A percentile compares a stretch with the other conserved stretches of the same genome.
Conservation (phyloP, 2,797 vertebrate genomes). For the Tragelaphus oryx region DNA sequence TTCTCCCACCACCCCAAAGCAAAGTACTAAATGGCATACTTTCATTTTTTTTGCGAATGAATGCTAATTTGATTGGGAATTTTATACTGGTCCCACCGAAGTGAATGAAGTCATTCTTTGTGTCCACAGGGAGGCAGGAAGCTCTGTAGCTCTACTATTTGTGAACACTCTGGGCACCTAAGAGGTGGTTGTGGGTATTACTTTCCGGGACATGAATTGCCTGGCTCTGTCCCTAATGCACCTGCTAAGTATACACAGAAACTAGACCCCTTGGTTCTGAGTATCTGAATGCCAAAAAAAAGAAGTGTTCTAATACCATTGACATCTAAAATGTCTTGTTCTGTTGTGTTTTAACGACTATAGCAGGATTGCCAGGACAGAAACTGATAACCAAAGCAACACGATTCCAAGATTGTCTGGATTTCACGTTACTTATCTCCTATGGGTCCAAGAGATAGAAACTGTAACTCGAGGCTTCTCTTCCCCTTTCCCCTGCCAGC, state of each 20-base stretch:
- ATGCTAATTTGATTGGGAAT: conserved; percentile 49
- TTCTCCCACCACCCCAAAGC: not conserved
- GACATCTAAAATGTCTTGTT: not conserved
- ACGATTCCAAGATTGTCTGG: not conserved
- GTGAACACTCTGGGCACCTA: not conserved
- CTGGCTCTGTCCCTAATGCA: not conserved
- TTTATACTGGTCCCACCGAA: conserved; percentile 30
- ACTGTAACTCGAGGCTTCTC: not conserved
- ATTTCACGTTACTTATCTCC: not conserved
- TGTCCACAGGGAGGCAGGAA: not conserved
- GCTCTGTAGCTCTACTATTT: not conserved
- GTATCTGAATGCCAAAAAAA: not conserved
- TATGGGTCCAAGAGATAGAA: not conserved
- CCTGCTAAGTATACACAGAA: not conserved
- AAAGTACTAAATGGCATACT: conserved; percentile 26
- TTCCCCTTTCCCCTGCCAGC: not conserved
- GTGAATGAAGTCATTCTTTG: conserved; percentile 44
- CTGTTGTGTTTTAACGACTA: conserved; percentile 3
- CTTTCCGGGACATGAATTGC: conserved; percentile 24
- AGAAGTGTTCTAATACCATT: not conserved
- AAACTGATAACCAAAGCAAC: conserved; percentile 27
- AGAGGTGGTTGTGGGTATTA: not conserved
- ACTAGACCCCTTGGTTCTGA: not conserved
- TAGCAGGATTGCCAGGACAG: not conserved
- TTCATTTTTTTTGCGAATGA: conserved; percentile 18